Evolutionary conservation across 1,140 invertebrate species (phyloP).

Genomic region (Camponotus pennsylvanicus): DNA sequence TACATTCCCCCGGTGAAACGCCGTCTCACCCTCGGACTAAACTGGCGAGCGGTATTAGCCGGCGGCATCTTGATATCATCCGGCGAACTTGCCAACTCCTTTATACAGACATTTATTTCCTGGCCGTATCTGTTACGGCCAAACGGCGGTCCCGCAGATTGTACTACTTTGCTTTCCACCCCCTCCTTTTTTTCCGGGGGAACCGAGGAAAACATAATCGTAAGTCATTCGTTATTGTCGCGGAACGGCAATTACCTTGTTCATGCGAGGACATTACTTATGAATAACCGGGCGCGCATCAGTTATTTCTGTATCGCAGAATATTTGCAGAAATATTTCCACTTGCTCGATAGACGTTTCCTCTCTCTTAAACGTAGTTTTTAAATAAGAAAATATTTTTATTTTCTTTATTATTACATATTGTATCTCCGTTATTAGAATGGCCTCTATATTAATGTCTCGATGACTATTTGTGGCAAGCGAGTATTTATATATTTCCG

Average conservation of each 20-base stretch:
- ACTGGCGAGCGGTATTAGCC: conserved; percentile 76
- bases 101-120: conserved; percentile 83
- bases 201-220: conserved; percentile 76
- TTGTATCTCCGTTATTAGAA: not conserved
- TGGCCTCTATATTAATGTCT: not conserved
- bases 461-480: not conserved
- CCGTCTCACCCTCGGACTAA: conserved; percentile 67
- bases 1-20: conserved; percentile 49
- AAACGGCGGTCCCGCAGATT: conserved; percentile 80
- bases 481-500: conserved; percentile 5
- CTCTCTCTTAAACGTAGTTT: not conserved
- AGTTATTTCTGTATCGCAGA: not conserved
- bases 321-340: not conserved
- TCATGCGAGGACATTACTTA: conserved; percentile 7
- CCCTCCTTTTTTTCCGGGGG: conserved; percentile 42
- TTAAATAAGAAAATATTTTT: not conserved
- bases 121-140: conserved; percentile 79
- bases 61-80: conserved; percentile 81
- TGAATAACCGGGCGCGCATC: not conserved
- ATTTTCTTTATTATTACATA: no score
- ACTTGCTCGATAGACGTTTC: not conserved
- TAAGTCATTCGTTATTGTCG: conserved; percentile 78
- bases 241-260: conserved; percentile 70
- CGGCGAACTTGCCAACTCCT: conserved; percentile 81
- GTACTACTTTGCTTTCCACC: conserved; percentile 76